Percentiles rank a stretch among this genome's conserved stretches.
These are phyloP conservation scores for Seladonia tumulorum DNA, from an alignment of 2,888 invertebrate species.

Conservation along the genomic window DNA sequence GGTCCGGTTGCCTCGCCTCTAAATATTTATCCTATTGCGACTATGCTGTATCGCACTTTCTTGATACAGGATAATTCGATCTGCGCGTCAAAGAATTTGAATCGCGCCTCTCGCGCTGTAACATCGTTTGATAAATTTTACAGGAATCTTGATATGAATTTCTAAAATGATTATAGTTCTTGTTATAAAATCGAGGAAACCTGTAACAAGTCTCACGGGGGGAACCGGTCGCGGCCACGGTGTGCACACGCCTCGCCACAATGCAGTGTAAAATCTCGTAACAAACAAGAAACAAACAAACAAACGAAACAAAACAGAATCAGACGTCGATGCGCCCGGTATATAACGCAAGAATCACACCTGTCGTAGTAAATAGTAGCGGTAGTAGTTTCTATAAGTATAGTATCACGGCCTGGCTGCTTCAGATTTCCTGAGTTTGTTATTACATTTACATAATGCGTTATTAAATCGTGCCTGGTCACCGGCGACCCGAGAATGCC, in stretches of 20 bases:
- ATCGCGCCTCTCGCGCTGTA: too few relatives aligned
- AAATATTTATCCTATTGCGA: not conserved
- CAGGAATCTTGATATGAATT: not conserved
- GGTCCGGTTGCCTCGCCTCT: not conserved
- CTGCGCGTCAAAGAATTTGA: not conserved
- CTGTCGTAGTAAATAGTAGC: constrained; percentile 67
- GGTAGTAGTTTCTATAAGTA: constrained; percentile 80
- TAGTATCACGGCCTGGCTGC: constrained; percentile 84
- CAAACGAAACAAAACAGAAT: constrained; percentile 76
- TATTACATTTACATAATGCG: constrained; percentile 79
- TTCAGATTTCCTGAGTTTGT: constrained; percentile 84
- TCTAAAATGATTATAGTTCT: not conserved
- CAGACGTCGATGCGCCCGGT: constrained; percentile 59
- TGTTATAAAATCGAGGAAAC: not conserved
- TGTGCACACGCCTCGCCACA: constrained; percentile 55
- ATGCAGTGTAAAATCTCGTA: constrained; percentile 76
- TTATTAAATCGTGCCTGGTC: constrained; percentile 72
- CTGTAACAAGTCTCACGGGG: constrained; percentile 14
- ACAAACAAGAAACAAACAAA: constrained; percentile 77
- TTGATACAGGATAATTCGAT: not conserved
- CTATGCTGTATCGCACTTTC: not conserved
- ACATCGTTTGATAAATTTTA: not conserved
- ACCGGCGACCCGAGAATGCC: constrained; percentile 76
- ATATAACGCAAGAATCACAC: constrained; percentile 66
- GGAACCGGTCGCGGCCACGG: constrained; percentile 27